Percentiles rank a stretch among this genome's conserved stretches.
Conservation (phyloP, 1,140 invertebrate species). For the Pantala flavescens region DNA sequence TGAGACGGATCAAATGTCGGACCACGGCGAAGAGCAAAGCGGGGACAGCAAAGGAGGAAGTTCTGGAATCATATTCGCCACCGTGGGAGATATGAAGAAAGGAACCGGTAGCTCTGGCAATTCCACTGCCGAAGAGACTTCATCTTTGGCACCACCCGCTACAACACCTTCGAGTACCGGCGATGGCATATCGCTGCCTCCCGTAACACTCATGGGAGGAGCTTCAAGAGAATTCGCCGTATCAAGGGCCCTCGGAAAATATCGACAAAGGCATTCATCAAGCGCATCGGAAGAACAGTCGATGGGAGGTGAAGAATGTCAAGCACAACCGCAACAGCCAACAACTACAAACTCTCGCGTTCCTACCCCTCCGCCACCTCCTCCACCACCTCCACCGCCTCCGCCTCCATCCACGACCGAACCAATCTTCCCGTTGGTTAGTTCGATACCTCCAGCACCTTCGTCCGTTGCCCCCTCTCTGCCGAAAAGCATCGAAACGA, state of each 20-base stretch:
- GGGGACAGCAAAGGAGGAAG: conserved; percentile 46
- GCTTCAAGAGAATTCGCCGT: conserved; percentile 73
- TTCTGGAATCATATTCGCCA: conserved; percentile 54
- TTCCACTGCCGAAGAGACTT: conserved; percentile 6
- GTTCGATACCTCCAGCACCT: background rate
- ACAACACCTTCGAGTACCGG: conserved; percentile 31
- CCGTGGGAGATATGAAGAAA: conserved; percentile 56
- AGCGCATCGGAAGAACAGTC: conserved; percentile 51
- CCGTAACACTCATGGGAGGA: conserved; percentile 43
- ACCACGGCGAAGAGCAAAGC: conserved; percentile 46
- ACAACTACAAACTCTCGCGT: background rate
- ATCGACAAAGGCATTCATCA: conserved; percentile 61
- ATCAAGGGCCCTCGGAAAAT: conserved; percentile 69
- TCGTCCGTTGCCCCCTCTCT: background rate
- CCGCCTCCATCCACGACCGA: conserved; percentile 26
- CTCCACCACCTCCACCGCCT: conserved; percentile 24
- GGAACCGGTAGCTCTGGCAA: conserved; percentile 14
- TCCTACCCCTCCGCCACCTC: conserved; percentile 23
- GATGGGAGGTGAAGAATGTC: conserved; percentile 36
- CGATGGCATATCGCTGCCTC: conserved; percentile 33
- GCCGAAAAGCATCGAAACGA: background rate
- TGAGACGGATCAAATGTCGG: conserved; percentile 37
- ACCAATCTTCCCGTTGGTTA: conserved; percentile 26
- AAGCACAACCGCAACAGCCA: conserved; percentile 2
- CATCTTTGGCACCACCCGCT: background rate